Percentiles rank a stretch among this genome's conserved stretches.
Conservation (phyloP, 2,797 vertebrate species). For the Sebastes vulpes region DNA sequence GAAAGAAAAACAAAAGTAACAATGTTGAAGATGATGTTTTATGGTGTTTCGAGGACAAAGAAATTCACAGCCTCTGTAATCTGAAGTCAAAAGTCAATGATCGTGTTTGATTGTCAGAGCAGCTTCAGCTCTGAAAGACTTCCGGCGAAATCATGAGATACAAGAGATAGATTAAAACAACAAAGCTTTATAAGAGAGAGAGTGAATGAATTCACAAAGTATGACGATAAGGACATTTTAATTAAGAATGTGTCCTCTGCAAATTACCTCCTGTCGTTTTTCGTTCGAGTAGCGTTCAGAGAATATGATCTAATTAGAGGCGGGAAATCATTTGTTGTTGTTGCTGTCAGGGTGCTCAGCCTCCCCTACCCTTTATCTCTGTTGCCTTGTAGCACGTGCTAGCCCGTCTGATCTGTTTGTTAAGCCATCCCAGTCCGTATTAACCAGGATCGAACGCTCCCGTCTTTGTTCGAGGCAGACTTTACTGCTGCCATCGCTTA, state of each 20-base stretch:
- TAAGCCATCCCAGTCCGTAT: slow-evolving; percentile 92
- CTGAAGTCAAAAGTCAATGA: slow-evolving; percentile 5
- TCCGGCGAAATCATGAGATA: slow-evolving; percentile 48
- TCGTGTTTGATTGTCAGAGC: slow-evolving; percentile 36
- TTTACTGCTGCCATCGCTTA: slow-evolving; percentile 89
- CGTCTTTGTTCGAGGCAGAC: slow-evolving; percentile 83
- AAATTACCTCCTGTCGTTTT: slow-evolving; percentile 94
- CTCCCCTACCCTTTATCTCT: slow-evolving; percentile 85
- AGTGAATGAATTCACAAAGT: slow-evolving; percentile 20
- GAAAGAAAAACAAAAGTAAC: slow-evolving; percentile 1
- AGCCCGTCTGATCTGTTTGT: slow-evolving; percentile 90
- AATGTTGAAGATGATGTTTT: slow-evolving; percentile 28
- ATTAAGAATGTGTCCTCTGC: slow-evolving; percentile 93
- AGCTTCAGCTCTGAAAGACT: slow-evolving; percentile 30
- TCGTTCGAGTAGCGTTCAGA: slow-evolving; percentile 86
- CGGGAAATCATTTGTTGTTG: slow-evolving; percentile 35
- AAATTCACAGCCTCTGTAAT: slow-evolving; percentile 11
- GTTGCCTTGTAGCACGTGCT: slow-evolving; percentile 95
- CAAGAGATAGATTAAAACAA: slow-evolving; percentile 84
- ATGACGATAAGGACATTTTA: slow-evolving; percentile 22
- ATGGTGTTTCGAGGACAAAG: not conserved
- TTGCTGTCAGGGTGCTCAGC: slow-evolving; percentile 27
- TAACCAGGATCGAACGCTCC: slow-evolving; percentile 84
- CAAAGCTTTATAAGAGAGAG: slow-evolving; percentile 84
- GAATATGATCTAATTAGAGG: slow-evolving; percentile 63